These are phyloP conservation scores for Tragelaphus oryx DNA, from an alignment of 2,797 vertebrate genomes.

Conservation along the genomic window DNA sequence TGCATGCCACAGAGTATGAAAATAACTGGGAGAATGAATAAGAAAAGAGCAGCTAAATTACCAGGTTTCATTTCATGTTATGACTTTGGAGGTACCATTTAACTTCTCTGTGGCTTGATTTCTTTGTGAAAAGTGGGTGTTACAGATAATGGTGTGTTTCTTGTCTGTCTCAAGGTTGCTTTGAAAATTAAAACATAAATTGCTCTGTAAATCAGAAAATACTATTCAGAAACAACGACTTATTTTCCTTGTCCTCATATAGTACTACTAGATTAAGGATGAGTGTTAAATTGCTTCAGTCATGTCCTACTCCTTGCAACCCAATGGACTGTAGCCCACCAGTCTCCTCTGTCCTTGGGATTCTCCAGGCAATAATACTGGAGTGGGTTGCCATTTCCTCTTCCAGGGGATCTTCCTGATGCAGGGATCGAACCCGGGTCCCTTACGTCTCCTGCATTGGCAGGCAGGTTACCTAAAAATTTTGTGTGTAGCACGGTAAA, in stretches of 20 bases:
- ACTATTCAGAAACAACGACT: neutral
- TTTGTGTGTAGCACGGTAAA: neutral
- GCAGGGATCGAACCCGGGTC: accelerated
- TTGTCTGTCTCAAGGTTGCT: neutral
- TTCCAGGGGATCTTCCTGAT: neutral
- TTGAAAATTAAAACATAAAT: neutral
- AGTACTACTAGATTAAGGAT: neutral
- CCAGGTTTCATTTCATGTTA: neutral
- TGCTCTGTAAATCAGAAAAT: neutral
- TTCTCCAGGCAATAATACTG: neutral
- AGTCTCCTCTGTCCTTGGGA: neutral
- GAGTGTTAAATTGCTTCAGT: neutral
- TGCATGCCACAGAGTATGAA: neutral
- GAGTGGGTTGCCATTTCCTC: neutral
- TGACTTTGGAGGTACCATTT: neutral
- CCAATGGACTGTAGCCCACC: neutral
- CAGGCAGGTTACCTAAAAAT: neutral
- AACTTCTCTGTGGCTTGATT: neutral
- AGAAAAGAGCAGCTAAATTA: neutral
- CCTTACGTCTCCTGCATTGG: neutral
- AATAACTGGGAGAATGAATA: neutral
- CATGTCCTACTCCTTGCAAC: neutral
- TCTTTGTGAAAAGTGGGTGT: neutral
- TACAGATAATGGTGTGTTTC: neutral
- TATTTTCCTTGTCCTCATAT: neutral